These are phyloP conservation scores for Parthenolecanium corni DNA, from an alignment of 2,888 invertebrate genomes.

Conservation along the genomic window DNA sequence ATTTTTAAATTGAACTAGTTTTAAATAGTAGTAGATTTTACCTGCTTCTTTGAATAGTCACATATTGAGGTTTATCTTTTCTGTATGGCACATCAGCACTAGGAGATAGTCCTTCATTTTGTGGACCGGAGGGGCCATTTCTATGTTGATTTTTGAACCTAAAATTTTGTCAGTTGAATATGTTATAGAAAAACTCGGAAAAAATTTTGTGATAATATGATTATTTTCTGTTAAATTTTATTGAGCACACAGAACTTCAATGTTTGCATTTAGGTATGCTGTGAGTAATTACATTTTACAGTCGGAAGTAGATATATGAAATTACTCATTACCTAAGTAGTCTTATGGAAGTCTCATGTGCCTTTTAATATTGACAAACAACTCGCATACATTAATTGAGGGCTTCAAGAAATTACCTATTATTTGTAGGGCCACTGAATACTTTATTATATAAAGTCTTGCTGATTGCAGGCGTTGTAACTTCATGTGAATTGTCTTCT, in stretches of 20 bases:
- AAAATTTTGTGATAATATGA: neutral
- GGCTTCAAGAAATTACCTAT: too few species aligned
- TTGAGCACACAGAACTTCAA: too few species aligned
- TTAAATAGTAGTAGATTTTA: slow-evolving; percentile 21
- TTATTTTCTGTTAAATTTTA: neutral
- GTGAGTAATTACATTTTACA: too few species aligned
- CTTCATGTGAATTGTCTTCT: slow-evolving; percentile 41
- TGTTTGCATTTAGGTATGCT: too few species aligned
- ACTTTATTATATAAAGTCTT: slow-evolving; percentile 67
- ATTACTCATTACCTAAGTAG: neutral
- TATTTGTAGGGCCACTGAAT: slow-evolving; percentile 37
- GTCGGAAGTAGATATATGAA: neutral
- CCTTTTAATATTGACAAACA: too few species aligned
- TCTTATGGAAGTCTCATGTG: too few species aligned
- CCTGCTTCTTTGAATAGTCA: slow-evolving; percentile 54
- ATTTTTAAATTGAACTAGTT: too few species aligned
- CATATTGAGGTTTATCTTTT: slow-evolving; percentile 49
- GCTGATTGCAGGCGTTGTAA: slow-evolving; percentile 48
- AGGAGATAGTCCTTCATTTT: slow-evolving; percentile 43
- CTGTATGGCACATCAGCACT: slow-evolving; percentile 38
- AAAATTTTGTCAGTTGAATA: neutral
- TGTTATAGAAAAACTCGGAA: neutral
- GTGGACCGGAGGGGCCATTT: slow-evolving; percentile 47
- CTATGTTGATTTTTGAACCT: slow-evolving; percentile 38
- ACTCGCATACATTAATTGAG: too few species aligned